phyloP scores from a whole-genome alignment of 2,888 invertebrate species.

The Hoplodrina blanda region DNA sequence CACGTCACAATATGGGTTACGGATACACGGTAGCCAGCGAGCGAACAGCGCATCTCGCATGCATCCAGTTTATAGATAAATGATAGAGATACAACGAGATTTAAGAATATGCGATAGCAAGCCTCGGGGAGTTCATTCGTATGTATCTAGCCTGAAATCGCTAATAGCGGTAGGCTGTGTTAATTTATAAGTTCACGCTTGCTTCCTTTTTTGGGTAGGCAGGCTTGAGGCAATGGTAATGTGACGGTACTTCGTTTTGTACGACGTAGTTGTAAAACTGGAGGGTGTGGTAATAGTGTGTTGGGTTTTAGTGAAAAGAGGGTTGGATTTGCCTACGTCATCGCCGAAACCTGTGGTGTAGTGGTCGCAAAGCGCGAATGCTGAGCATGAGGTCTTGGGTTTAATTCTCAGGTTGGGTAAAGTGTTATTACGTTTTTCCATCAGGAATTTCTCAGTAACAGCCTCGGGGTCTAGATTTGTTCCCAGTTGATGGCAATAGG shows the following conservation, averaged over 20 bases:
- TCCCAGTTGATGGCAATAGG: too few relatives aligned
- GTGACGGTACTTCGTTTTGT: conserved; percentile 13
- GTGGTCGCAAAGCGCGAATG: too few relatives aligned
- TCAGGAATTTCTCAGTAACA: too few relatives aligned
- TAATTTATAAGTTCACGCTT: conserved; percentile 59
- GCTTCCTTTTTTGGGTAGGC: conserved; percentile 52
- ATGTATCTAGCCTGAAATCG: conserved; percentile 64
- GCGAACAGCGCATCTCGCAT: conserved; percentile 57
- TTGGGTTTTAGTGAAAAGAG: background rate
- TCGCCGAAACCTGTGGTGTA: too few relatives aligned
- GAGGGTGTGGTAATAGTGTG: conserved; percentile 34
- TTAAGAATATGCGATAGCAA: conserved; percentile 75
- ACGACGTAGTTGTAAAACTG: conserved; percentile 14
- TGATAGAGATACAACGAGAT: conserved; percentile 76
- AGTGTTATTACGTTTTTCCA: too few relatives aligned
- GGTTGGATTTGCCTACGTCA: background rate
- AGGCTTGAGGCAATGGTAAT: conserved; percentile 37
- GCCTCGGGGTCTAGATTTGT: too few relatives aligned
- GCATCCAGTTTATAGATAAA: conserved; percentile 79
- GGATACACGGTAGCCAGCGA: conserved; percentile 58
- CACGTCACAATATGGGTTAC: conserved; percentile 66
- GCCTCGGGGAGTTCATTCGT: conserved; percentile 62
- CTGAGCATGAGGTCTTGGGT: too few relatives aligned
- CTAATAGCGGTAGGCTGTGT: conserved; percentile 52
- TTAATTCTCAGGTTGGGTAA: too few relatives aligned